Base-by-base conservation (phyloP, 2,113 vertebrate genomes). In the Setophaga coronata region DNA sequence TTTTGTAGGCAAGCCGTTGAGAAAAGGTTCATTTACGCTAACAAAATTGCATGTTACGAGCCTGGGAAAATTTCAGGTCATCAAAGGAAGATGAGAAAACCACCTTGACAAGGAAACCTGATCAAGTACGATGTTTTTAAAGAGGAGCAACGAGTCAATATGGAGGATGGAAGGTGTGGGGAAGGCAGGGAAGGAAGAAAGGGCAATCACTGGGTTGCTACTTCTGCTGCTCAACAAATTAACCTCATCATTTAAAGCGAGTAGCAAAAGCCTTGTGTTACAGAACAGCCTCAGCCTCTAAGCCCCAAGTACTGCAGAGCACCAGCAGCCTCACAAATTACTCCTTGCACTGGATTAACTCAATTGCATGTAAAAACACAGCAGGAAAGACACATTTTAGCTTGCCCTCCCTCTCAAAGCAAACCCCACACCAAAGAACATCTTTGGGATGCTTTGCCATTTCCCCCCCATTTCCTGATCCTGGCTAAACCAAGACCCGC, bases 41-140 rank as follows among this genome's bases (percentile, higher is more conserved):
- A 89, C 28, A 48, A 34, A 42, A 38, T 1, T 1, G 62, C 71
- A 40, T 0, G 62, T 74, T 58, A 36, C 0, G 0, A 84, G 85
- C 82, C 87, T 83, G 90, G 85, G 95, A 95, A 94, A 81, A 79
- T 42, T 71, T 94, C 69, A 82, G 89, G 72, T 53, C 82, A 90
- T 67, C 69, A 92, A 94, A 94, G 56, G 45, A 78, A 73, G 54
- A 70, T 26, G 76, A 95, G 76, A 96, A 93, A 93, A 88, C 14
- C 62, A 82, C n/a, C 74, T 65, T 13, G 6, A 66, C 62, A 86
- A 65, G 76, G 60, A 89, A 93, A 95, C 19, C 71, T 36, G 76
- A 90, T 53, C 64, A 53, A 76, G 62, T 48, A 56, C 0, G 6
- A 33, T 1, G 14, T 82, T 71, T 92, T 53, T 26, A 50, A 94